Evolutionary conservation across 2,797 vertebrate genomes (phyloP).

Genomic region (Pseudochirops corinnae): DNA sequence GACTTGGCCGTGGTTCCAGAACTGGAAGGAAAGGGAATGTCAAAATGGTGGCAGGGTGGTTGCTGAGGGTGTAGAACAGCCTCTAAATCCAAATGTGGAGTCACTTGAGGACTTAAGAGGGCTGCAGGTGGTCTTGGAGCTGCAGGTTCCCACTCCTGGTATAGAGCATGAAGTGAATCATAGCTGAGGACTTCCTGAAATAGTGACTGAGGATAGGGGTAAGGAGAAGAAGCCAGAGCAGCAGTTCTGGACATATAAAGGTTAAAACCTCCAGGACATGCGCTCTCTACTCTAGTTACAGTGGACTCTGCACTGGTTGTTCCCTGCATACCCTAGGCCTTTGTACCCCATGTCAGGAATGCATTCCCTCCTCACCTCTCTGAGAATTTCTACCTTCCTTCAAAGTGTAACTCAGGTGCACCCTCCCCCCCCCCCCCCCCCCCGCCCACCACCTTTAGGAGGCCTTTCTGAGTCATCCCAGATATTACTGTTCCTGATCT

Average conservation of each 20-base stretch:
- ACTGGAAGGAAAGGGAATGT: not conserved
- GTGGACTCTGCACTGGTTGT: not conserved
- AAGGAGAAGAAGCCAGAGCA: not conserved
- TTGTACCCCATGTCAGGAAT: not conserved
- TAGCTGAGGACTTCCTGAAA: not conserved
- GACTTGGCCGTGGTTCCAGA: not conserved
- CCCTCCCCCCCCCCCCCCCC: no score
- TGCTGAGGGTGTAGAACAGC: not conserved
- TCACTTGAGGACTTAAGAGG: no score
- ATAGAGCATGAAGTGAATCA: not conserved
- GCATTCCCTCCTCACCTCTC: not conserved
- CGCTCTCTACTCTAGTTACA: not conserved
- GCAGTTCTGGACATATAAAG: not conserved
- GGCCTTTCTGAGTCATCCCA: not conserved
- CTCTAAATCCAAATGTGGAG: no score
- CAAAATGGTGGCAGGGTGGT: not conserved
- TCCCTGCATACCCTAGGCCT: not conserved
- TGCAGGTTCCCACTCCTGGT: no score
- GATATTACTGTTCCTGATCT: not conserved
- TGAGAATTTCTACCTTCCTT: not conserved
- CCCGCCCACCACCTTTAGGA: not conserved
- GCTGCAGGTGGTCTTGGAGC: no score
- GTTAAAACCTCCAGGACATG: not conserved
- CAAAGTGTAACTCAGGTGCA: not conserved
- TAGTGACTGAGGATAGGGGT: not conserved